Evolutionary conservation across 2,113 vertebrate genomes (phyloP).

Genomic region (Cercocebus atys): DNA sequence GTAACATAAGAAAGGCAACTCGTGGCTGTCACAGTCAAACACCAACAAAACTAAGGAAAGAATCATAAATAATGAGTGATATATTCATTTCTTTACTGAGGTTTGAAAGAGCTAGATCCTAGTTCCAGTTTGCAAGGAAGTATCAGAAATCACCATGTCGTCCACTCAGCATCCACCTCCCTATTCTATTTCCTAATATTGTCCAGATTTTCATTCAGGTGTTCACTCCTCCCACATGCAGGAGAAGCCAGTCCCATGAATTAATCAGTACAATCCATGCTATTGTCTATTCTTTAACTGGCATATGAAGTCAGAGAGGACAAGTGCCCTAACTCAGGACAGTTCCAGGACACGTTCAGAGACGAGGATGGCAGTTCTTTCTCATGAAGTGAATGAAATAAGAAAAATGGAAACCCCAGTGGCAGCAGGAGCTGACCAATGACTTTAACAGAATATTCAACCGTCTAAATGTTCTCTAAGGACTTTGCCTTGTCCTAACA

Average conservation of each 20-base stretch:
- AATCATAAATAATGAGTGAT: not conserved
- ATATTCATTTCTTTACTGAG: not conserved
- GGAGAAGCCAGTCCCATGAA: not conserved
- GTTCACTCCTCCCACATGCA: not conserved
- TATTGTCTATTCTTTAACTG: not conserved
- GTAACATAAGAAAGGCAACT: not conserved
- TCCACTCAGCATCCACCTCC: not conserved
- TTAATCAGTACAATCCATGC: accelerated
- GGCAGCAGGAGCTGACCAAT: not conserved
- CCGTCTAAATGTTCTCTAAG: accelerated
- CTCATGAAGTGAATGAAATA: not conserved
- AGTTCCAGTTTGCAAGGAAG: too few relatives aligned
- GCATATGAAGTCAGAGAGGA: not conserved
- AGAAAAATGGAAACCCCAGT: not conserved
- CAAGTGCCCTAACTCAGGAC: not conserved
- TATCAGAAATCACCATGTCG: not conserved
- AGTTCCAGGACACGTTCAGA: not conserved
- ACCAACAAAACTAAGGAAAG: not conserved
- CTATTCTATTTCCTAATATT: not conserved
- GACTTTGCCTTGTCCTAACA: not conserved
- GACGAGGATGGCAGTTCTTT: not conserved
- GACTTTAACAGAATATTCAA: not conserved
- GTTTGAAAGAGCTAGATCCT: not conserved
- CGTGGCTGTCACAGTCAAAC: not conserved
- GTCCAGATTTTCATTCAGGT: not conserved